These are phyloP conservation scores for Anguilla japonica DNA, from an alignment of 2,113 vertebrate genomes.

Conservation along the genomic window DNA sequence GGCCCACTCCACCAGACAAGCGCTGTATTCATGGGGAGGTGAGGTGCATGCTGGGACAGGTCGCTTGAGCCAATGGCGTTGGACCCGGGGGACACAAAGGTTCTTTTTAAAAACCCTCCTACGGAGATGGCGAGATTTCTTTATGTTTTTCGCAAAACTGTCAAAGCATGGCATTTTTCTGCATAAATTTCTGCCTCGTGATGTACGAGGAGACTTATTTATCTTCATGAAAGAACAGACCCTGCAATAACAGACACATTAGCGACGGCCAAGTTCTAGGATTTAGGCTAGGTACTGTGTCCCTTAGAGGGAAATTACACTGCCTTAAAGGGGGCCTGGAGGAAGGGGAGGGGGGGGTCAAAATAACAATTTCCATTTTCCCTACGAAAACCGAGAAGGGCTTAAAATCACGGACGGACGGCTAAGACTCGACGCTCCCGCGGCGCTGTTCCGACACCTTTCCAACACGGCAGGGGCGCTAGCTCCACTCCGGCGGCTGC, in stretches of 20 bases:
- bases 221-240: constrained; percentile 54
- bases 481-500: constrained; percentile 30
- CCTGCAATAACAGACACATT: constrained; percentile 41
- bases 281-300: constrained; percentile 11
- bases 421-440: constrained; percentile 48
- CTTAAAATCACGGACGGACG: constrained; percentile 45
- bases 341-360: constrained; percentile 25
- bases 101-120: constrained; percentile 69
- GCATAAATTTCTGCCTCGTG: constrained; percentile 66
- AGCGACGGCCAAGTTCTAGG: constrained; percentile 32
- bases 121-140: constrained; percentile 64
- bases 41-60: constrained; percentile 73
- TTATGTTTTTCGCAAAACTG: constrained; percentile 65
- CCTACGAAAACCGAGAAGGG: constrained; percentile 39
- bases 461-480: constrained; percentile 58
- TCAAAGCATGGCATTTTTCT: constrained; percentile 69
- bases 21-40: constrained; percentile 71
- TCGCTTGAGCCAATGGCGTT: constrained; percentile 63
- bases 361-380: constrained; percentile 33
- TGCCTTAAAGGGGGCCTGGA: neutral
- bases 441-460: constrained; percentile 39
- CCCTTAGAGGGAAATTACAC: constrained; percentile 17
- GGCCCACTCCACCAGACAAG: constrained; percentile 72
- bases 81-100: constrained; percentile 70
- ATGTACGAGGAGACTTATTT: constrained; percentile 60